Percentiles rank a stretch among this genome's conserved stretches.
Evolutionary conservation across 1,140 invertebrate genomes (phyloP).

Genomic region (Parasteatoda tepidariorum): DNA sequence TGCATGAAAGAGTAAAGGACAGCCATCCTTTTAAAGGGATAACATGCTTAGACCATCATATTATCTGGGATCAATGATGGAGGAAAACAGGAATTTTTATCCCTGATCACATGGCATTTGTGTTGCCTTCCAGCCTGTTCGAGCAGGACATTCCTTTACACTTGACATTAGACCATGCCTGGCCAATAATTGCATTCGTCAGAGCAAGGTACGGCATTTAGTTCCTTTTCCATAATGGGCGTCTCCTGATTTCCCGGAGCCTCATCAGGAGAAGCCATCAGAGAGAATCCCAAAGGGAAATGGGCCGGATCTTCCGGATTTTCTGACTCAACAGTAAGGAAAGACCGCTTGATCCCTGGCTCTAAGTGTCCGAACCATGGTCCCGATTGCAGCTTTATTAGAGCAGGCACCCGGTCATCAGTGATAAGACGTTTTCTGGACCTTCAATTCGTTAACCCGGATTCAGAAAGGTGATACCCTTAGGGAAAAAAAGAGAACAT

Average conservation of each 20-base stretch:
- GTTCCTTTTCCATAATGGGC: constrained; percentile 13
- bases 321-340: constrained; percentile 60
- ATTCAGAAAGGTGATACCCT: constrained; percentile 10
- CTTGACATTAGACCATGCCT: background rate
- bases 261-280: constrained; percentile 53
- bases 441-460: constrained; percentile 56
- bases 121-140: background rate
- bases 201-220: constrained; percentile 37
- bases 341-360: constrained; percentile 55
- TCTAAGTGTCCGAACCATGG: constrained; percentile 45
- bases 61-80: background rate
- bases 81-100: background rate
- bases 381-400: constrained; percentile 57
- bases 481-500: background rate
- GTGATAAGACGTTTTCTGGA: constrained; percentile 52
- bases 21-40: too few species aligned
- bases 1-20: too few species aligned
- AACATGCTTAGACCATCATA: too few species aligned
- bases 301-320: constrained; percentile 53
- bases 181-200: constrained; percentile 52
- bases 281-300: constrained; percentile 51
- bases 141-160: background rate
- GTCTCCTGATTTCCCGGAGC: constrained; percentile 46
- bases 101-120: background rate
- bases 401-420: constrained; percentile 47